Evolutionary conservation across 1,140 invertebrate genomes (phyloP), one percentile per base, ranked within the genome.

Genomic region (Penaeus vannamei): DNA sequence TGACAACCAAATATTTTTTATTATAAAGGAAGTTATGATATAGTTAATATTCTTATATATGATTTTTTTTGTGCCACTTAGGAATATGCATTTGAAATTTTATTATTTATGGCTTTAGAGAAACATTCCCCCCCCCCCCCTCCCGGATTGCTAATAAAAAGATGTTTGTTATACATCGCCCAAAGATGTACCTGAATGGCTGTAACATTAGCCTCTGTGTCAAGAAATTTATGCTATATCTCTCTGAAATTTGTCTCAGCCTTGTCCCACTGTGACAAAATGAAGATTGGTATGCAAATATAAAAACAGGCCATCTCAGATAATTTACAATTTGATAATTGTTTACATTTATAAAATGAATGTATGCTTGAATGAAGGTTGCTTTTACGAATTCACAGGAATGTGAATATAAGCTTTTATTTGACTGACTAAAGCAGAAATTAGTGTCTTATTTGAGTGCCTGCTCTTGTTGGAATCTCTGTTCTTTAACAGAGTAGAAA

Each of bases 161-260:
- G 17, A 29, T 76, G 69, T 29, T 36, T 76, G 26, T 76, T 76
- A 76, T 76, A 29, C 69, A 76, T 76, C 69, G 36, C 36, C 32
- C 61, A 64, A 89, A 89, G 87, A 59, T 88, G 87, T 89, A 89
- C 87, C 87, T 89, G 87, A 85, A 89, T 83, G 82, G 82, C 87
- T 85, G 46, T 42, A 84, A 60, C 87, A 76, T 79, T 46, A 60
- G 36, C 46, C 64, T 61, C 29, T 72, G 29, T 53, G 46, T 53
- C 46, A 76, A 76, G 36, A 36, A 36, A 76, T 46, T 61, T 61
- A 59, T 79, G 82, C 29, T 69, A 8, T 26, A n/a, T n/a, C 19
- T 84, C 32, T 42, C 61, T 32, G 76, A 26, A 84, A 72, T 62
- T 77, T 79, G 81, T 85, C 32, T 62, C 62, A 62, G 46, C 32